Evolutionary conservation across 2,888 invertebrate genomes (phyloP).

Genomic region (Drosophila atripex): DNA sequence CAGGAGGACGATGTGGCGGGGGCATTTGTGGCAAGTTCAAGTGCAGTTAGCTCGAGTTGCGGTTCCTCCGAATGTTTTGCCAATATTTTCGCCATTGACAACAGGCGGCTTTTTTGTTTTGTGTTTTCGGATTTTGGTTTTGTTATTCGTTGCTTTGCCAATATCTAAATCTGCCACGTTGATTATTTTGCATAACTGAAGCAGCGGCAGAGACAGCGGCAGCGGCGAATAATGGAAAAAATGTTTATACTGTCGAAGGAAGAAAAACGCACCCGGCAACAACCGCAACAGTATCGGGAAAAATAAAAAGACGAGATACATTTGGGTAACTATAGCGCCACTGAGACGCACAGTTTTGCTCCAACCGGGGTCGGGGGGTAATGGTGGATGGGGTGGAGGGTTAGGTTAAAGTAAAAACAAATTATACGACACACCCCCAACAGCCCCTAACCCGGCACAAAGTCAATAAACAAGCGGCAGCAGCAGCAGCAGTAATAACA

Average conservation of each 20-base stretch:
- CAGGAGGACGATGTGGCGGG: conserved; percentile 49
- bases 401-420: conserved; percentile 74
- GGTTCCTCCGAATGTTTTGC: conserved; percentile 72
- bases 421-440: conserved; percentile 70
- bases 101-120: conserved; percentile 46
- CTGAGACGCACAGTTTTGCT: conserved; percentile 73
- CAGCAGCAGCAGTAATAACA: conserved; percentile 42
- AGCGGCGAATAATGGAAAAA: conserved; percentile 45
- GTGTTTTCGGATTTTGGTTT: conserved; percentile 27
- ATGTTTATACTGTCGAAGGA: conserved; percentile 45
- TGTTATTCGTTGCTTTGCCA: conserved; percentile 46
- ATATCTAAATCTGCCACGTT: conserved; percentile 32
- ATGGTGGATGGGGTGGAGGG: conserved; percentile 34
- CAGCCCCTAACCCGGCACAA: conserved; percentile 60
- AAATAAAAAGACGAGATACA: conserved; percentile 20
- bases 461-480: conserved; percentile 75
- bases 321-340: conserved; percentile 61
- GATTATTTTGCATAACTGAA: conserved; percentile 56
- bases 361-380: conserved; percentile 28
- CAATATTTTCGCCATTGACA: conserved; percentile 74
- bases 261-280: conserved; percentile 46
- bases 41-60: conserved; percentile 59
- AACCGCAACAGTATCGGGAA: conserved; percentile 4
- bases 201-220: conserved; percentile 33
- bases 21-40: conserved; percentile 70